These are phyloP conservation scores for Zaprionus kolodkinae DNA, from an alignment of 1,140 invertebrate genomes.

Conservation along the genomic window DNA sequence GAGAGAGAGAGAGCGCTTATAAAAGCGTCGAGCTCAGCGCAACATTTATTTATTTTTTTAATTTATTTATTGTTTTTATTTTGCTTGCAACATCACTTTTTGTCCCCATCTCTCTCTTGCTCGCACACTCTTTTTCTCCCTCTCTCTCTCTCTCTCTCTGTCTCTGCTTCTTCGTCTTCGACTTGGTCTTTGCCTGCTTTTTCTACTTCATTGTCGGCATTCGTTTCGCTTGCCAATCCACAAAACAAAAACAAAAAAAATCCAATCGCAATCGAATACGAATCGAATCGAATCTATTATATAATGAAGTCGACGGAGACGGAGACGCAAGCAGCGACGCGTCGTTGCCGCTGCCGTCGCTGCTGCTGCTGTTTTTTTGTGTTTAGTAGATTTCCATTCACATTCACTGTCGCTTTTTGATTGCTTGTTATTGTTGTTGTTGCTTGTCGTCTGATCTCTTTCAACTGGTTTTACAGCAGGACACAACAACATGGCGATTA, in stretches of 20 bases:
- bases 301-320: constrained; percentile 68
- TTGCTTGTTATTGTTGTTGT: constrained; percentile 43
- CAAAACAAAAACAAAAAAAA: constrained; percentile 44
- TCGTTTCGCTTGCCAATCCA: constrained; percentile 62
- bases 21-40: constrained; percentile 16
- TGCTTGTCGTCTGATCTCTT: constrained; percentile 39
- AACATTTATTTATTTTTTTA: constrained; percentile 27
- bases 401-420: constrained; percentile 81
- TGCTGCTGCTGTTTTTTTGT: constrained; percentile 42
- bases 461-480: constrained; percentile 55
- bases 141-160: background rate
- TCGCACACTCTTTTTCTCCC: background rate
- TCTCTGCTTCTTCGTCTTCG: background rate
- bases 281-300: constrained; percentile 72
- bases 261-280: constrained; percentile 67
- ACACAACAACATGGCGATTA: constrained; percentile 19
- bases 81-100: constrained; percentile 52
- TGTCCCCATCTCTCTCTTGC: background rate
- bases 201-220: constrained; percentile 15
- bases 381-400: constrained; percentile 81
- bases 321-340: constrained; percentile 32
- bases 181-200: constrained; percentile 7
- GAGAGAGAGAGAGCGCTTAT: background rate
- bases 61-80: constrained; percentile 36
- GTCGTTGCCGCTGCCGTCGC: constrained; percentile 25